Base-by-base conservation (phyloP, 2,888 invertebrate species). In the Cosmia pyralina region DNA sequence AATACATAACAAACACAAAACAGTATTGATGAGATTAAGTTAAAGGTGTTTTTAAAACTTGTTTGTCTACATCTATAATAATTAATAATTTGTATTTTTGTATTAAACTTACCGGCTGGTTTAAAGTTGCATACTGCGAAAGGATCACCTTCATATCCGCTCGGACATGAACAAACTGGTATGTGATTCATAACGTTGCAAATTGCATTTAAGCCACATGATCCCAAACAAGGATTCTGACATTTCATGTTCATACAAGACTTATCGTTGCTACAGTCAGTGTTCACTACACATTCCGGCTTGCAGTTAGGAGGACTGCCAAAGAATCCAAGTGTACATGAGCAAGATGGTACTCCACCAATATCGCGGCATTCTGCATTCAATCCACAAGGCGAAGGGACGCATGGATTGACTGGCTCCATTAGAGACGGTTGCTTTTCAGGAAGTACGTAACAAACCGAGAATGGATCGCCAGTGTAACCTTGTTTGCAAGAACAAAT, bases 201-300 rank as follows among this genome's bases (percentile, higher is more conserved):
- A 60, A 97, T 93, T 3, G 98, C 98, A 83, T 97, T 96, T 34
- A 97, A 88, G 19, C 98, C 98, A 88, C 98, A 98, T 46, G 98
- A 97, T 60, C 98, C 98, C 10, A 97, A 96, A 88, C 98, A 98
- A 22, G 98, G 98, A 91, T 98, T 97, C 82, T 96, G 96, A 92
- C 98, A 98, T 92, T 97, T 98, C 92, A 97, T 97, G 85, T 97
- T 97, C 63, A 98, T 97, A 88, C 98, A 98, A 10, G 98, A 98
- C 88, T 97, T 96, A 85, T 97, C 97, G 78, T 97, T 97, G 65
- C 97, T 93, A 89, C 98, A 98, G 88, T 98, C 98, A 15, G 97
- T 96, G 84, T 97, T 98, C 53, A 97, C 96, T 8, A 97, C 94
- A 90, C 98, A 98, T 90, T 97, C 97, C 2, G 98, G 97, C 85